Evolutionary conservation across 2,888 invertebrate species (phyloP).

Genomic region (Serrognathus titanus): DNA sequence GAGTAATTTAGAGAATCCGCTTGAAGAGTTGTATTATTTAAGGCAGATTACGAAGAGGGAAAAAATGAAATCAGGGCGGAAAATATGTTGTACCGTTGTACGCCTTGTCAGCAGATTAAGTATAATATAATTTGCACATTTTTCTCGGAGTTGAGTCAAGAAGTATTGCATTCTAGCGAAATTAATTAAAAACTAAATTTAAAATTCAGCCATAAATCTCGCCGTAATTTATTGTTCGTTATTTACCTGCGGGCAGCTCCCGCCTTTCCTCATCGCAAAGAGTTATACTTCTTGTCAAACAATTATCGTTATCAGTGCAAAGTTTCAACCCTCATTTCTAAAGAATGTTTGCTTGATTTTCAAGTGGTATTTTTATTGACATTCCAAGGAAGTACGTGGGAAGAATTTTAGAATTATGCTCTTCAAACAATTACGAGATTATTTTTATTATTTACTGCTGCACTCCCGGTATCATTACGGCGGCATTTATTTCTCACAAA

Average conservation of each 20-base stretch:
- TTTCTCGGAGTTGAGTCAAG: constrained; percentile 29
- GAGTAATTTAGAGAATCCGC: neutral
- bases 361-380: constrained; percentile 33
- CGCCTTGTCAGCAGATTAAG: constrained; percentile 29
- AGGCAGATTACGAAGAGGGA: neutral
- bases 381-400: constrained; percentile 27
- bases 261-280: constrained; percentile 3
- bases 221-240: constrained; percentile 38
- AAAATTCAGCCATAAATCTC: constrained; percentile 6
- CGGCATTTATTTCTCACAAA: too few relatives aligned
- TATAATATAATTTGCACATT: constrained; percentile 36
- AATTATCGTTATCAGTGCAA: constrained; percentile 26
- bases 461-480: too few relatives aligned
- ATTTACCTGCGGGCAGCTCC: constrained; percentile 32
- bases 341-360: constrained; percentile 31
- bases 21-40: neutral
- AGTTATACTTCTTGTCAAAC: constrained; percentile 22
- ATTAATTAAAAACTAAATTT: constrained; percentile 41
- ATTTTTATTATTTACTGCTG: too few relatives aligned
- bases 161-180: constrained; percentile 35
- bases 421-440: constrained; percentile 26
- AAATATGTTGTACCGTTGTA: constrained; percentile 18
- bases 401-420: constrained; percentile 30
- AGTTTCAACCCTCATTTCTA: constrained; percentile 25
- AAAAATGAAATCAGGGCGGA: neutral